Base-by-base conservation (phyloP, 2,888 invertebrate genomes). In the Dorcus parallelipipedus region DNA sequence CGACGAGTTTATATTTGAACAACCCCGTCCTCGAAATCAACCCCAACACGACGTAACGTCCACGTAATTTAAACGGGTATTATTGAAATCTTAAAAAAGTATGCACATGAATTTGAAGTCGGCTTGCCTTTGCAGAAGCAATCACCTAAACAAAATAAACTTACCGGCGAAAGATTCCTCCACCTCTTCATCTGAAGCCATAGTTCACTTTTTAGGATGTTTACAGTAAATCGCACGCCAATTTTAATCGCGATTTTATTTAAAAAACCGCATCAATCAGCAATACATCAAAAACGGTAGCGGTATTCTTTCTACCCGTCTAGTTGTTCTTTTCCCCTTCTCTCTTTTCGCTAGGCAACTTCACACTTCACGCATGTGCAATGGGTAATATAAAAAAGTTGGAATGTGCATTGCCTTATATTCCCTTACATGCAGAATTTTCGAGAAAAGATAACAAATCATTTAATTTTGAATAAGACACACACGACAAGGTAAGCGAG, bases 101-200 rank as follows among this genome's bases (percentile, higher is more conserved):
- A 64, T 68, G 65, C 68, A 72, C 67, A 69, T 66, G 67, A 71
- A 63, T 70, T 73, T 68, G 65, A 72, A 74, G 69, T 71, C 72
- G 73, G 72, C 73, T 73, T 71, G 68, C 68, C 67, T 71, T 72
- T 67, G 64, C 68, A 71, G 70, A 69, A 68, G 67, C 66, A 65
- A 67, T 68, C 67, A 66, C 63, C 68, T 64, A 70, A 69, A 72
- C 71, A 73, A 65, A 66, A 67, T 69, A 73, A 72, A 80, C 88
- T 90, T 84, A 92, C 93, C 92, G 84, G 90, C 91, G 77, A 87
- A 89, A 78, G 87, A 89, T 78, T 91, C 93, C 74, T 92, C 92
- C 78, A 91, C 87, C 81, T 92, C 92, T 76, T 92, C 92, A 74
- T 92, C 92, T 66, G 92, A 92, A 80, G 91, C 92, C 92, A 92